Conservation (phyloP, 1,140 invertebrate species). For the Phthorimaea operculella region DNA sequence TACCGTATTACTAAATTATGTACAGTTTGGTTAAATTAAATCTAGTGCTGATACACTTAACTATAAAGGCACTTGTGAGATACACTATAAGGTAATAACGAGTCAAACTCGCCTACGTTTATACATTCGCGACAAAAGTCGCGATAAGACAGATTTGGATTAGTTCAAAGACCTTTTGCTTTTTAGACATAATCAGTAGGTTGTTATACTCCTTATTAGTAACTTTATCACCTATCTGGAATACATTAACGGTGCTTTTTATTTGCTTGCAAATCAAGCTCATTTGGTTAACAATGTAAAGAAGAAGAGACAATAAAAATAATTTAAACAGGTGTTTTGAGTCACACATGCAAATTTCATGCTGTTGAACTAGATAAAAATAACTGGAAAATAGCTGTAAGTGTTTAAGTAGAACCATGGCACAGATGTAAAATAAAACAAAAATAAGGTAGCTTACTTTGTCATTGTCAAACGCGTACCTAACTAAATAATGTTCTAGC, state of each 20-base stretch:
- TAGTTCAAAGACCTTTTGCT: constrained; percentile 16
- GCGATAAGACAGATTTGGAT: background rate
- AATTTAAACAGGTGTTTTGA: background rate
- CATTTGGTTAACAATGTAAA: background rate
- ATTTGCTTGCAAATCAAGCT: background rate
- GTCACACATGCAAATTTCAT: background rate
- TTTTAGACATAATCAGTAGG: constrained; percentile 15
- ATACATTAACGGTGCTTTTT: constrained; percentile 18
- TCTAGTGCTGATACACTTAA: background rate
- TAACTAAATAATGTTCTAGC: no score
- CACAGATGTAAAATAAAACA: no score
- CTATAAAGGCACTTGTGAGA: background rate
- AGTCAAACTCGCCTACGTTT: background rate
- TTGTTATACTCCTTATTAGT: constrained; percentile 15
- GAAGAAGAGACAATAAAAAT: constrained; percentile 1
- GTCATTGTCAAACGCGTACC: no score
- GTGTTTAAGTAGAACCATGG: no score
- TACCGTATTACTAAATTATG: no score
- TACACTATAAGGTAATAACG: background rate
- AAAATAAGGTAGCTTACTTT: no score
- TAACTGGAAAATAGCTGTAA: no score
- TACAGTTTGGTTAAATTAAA: no score
- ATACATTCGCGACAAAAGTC: background rate
- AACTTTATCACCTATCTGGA: constrained; percentile 12
- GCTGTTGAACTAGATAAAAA: no score